A percentile compares a stretch with the other conserved stretches of the same genome.
These are phyloP conservation scores for Spodoptera exigua DNA, from an alignment of 2,888 invertebrate genomes.

Conservation along the genomic window DNA sequence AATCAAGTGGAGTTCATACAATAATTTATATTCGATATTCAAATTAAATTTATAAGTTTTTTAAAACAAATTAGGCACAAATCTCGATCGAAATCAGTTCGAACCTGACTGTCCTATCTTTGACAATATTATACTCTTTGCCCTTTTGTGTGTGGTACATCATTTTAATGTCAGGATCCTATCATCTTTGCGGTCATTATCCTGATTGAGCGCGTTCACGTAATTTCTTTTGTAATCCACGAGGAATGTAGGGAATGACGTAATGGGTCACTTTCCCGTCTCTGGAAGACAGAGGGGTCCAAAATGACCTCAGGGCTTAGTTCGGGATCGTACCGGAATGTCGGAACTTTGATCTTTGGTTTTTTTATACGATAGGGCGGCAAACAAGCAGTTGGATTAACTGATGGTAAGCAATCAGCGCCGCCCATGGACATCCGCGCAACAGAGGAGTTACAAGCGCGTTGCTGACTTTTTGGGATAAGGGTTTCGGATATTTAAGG, in stretches of 20 bases:
- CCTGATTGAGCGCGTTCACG: slow-evolving; percentile 66
- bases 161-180: slow-evolving; percentile 59
- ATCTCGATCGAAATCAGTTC: background rate
- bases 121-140: slow-evolving; percentile 38
- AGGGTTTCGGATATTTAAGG: no score
- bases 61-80: slow-evolving; percentile 3
- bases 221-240: slow-evolving; percentile 66
- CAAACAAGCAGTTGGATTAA: no score
- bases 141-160: slow-evolving; percentile 65
- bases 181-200: slow-evolving; percentile 68
- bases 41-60: background rate
- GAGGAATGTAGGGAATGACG: slow-evolving; percentile 62
- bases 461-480: no score
- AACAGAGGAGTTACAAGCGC: no score
- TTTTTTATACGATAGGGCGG: background rate
- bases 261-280: slow-evolving; percentile 52
- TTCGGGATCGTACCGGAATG: background rate
- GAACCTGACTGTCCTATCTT: slow-evolving; percentile 9
- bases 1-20: no score
- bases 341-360: slow-evolving; percentile 39
- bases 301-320: slow-evolving; percentile 20
- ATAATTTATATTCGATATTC: no score
- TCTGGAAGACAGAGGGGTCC: slow-evolving; percentile 9
- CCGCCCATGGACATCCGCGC: no score
- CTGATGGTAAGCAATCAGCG: no score